Conservation (phyloP, 2,888 invertebrate species). For the Drosophila koepferae region DNA sequence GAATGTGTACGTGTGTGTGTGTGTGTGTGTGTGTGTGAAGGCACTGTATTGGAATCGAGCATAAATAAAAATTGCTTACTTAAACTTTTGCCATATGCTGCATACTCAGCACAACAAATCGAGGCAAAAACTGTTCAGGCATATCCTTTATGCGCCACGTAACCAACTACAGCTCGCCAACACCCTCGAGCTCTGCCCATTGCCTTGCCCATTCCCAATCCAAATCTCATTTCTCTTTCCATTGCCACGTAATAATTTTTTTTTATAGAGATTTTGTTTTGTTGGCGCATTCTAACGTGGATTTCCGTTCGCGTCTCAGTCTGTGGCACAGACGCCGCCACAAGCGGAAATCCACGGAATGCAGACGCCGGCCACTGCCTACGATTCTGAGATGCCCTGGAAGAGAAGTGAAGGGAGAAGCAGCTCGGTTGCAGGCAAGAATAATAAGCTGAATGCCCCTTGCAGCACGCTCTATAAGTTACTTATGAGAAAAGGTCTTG, state of each 20-base stretch:
- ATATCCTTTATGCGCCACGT: constrained; percentile 57
- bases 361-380: constrained; percentile 63
- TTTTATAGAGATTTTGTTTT: constrained; percentile 47
- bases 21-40: constrained; percentile 21
- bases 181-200: background rate
- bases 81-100: constrained; percentile 78
- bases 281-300: constrained; percentile 52
- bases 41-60: constrained; percentile 53
- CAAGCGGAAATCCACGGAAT: constrained; percentile 67
- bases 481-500: background rate
- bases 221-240: constrained; percentile 25
- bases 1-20: constrained; percentile 4
- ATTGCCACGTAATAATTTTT: constrained; percentile 20
- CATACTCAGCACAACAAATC: constrained; percentile 60
- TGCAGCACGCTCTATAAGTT: background rate
- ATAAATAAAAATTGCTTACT: constrained; percentile 77
- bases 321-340: constrained; percentile 64
- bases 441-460: constrained; percentile 5
- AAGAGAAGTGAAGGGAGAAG: background rate
- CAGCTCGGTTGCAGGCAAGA: background rate
- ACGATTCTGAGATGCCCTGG: constrained; percentile 2
- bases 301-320: constrained; percentile 73
- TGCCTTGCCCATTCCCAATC: background rate
- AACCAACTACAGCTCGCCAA: constrained; percentile 35
- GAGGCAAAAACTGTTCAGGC: constrained; percentile 61